phyloP scores from a whole-genome alignment of 2,888 invertebrate genomes.

The Fragum whitleyi region DNA sequence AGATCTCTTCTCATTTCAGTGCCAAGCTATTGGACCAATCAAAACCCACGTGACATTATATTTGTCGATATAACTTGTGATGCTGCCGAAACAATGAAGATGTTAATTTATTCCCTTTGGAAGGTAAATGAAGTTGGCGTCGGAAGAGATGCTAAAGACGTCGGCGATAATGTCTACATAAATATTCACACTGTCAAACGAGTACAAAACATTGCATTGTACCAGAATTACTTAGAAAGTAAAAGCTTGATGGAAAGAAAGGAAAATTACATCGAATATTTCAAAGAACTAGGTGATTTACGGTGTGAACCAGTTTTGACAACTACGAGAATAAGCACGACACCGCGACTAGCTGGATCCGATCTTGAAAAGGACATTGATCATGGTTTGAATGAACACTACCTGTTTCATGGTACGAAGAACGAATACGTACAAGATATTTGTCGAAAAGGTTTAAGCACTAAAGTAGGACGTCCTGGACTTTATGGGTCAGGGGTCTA shows the following conservation, averaged over 20 bases:
- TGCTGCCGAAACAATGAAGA: neutral
- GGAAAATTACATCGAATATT: slow-evolving; percentile 6
- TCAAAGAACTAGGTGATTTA: neutral
- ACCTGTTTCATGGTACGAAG: neutral
- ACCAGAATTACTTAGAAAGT: neutral
- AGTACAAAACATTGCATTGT: neutral
- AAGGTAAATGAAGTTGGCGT: neutral
- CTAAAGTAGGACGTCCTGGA: neutral
- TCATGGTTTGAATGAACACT: neutral
- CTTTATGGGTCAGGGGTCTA: neutral
- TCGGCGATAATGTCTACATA: neutral
- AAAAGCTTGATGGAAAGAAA: neutral
- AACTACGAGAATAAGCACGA: neutral
- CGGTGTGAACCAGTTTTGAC: neutral
- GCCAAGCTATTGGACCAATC: neutral
- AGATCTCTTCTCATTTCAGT: too few relatives aligned
- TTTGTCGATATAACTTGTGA: neutral
- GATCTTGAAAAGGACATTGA: neutral
- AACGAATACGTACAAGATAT: neutral
- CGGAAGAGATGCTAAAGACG: neutral
- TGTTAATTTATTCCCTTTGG: neutral
- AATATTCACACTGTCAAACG: neutral
- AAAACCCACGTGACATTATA: neutral
- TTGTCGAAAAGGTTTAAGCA: neutral
- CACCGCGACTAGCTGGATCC: neutral